Conservation (phyloP, 1,140 invertebrate genomes). For the Trypoxylus dichotomus region DNA sequence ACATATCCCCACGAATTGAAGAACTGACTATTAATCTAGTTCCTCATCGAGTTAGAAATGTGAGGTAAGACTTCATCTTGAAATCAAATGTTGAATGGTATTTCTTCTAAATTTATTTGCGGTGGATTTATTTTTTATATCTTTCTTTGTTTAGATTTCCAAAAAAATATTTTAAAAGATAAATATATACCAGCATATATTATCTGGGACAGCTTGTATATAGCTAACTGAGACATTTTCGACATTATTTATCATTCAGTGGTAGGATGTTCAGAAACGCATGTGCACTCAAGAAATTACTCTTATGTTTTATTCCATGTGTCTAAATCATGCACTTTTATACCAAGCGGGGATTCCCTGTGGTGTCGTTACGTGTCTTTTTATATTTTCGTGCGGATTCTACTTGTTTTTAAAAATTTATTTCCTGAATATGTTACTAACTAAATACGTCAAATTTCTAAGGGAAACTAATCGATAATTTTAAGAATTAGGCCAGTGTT, state of each 20-base stretch:
- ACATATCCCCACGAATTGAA: too few relatives aligned
- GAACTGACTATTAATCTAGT: too few relatives aligned
- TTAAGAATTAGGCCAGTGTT: constrained; percentile 8
- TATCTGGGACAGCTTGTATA: too few relatives aligned
- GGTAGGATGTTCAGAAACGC: neutral
- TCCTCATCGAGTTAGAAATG: too few relatives aligned
- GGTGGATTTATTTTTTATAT: too few relatives aligned
- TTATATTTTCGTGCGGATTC: neutral
- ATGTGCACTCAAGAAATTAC: neutral
- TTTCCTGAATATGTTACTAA: neutral
- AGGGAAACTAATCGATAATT: neutral
- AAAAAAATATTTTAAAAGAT: too few relatives aligned
- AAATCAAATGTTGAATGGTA: too few relatives aligned
- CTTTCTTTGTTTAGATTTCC: too few relatives aligned
- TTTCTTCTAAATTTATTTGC: too few relatives aligned
- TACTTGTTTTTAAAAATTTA: neutral
- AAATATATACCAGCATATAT: too few relatives aligned
- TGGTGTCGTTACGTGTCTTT: neutral
- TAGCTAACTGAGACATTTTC: too few relatives aligned
- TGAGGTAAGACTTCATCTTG: too few relatives aligned
- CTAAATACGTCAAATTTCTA: neutral
- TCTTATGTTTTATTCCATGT: neutral
- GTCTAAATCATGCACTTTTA: neutral
- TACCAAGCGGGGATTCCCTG: neutral
- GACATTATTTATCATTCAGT: neutral